Conservation (phyloP, 2,888 invertebrate species). For the Dynastes tityus region DNA sequence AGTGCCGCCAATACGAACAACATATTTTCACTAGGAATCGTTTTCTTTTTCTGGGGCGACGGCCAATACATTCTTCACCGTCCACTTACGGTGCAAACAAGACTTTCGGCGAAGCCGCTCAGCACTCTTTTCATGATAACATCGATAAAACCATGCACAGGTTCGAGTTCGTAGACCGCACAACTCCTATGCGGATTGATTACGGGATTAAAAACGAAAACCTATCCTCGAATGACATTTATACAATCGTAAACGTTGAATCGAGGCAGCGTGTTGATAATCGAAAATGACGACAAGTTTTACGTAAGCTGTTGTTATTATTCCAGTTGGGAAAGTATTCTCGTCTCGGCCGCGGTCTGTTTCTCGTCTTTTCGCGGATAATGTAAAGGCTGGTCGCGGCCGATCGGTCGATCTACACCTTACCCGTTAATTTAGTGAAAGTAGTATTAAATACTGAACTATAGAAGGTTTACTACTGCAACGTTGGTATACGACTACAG, state of each 20-base stretch:
- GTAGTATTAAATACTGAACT: not conserved
- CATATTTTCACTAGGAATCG: not conserved
- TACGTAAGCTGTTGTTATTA: not conserved
- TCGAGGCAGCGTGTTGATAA: not conserved
- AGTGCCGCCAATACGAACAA: not conserved
- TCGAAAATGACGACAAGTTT: not conserved
- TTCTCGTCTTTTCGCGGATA: not conserved
- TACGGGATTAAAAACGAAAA: not conserved
- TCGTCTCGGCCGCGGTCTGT: not conserved
- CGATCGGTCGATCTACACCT: not conserved
- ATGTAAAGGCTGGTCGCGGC: not conserved
- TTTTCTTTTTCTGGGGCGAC: not conserved
- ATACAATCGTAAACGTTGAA: not conserved
- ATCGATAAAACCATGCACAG: not conserved
- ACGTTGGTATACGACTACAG: too few species aligned
- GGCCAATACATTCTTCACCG: not conserved
- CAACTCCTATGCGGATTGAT: not conserved
- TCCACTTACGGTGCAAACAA: constrained; percentile 62
- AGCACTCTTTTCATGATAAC: constrained; percentile 73
- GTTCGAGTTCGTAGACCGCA: too few species aligned
- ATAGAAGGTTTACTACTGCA: not conserved
- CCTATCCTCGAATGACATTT: not conserved
- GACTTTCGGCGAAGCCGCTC: constrained; percentile 74
- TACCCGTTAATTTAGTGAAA: constrained; percentile 21
- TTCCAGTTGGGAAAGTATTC: constrained; percentile 20